phyloP scores from a whole-genome alignment of 2,797 vertebrate species.

The Remorina albescens region DNA sequence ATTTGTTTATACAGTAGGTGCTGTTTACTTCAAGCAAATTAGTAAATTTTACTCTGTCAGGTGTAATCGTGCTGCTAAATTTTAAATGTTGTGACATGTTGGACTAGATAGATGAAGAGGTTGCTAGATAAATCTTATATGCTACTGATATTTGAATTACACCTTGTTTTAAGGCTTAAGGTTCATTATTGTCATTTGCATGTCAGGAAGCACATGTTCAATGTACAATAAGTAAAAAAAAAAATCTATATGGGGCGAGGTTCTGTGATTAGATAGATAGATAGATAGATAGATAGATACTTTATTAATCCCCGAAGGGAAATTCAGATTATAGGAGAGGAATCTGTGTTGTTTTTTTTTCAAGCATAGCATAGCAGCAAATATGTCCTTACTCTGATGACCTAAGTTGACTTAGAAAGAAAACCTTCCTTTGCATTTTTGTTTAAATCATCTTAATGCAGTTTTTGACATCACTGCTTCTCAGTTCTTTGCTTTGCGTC shows the following conservation, averaged over 20 bases:
- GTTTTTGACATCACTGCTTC: background rate
- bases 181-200: too few relatives aligned
- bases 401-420: background rate
- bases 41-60: too few relatives aligned
- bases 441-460: conserved; percentile 8
- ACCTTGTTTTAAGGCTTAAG: background rate
- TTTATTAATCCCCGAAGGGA: too few relatives aligned
- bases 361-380: background rate
- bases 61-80: too few relatives aligned
- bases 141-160: background rate
- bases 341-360: background rate
- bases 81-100: background rate
- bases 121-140: background rate
- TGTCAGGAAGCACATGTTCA: too few relatives aligned
- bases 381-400: background rate
- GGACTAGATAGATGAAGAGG: background rate
- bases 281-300: too few relatives aligned
- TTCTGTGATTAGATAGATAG: too few relatives aligned
- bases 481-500: conserved; percentile 24
- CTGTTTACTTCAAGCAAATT: too few relatives aligned
- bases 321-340: too few relatives aligned
- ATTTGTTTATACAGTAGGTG: too few relatives aligned
- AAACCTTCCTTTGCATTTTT: background rate
- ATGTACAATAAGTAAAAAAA: too few relatives aligned
- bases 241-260: too few relatives aligned